A percentile compares a stretch with the other conserved stretches of the same genome.
These are phyloP conservation scores for Arenicola marina DNA, from an alignment of 2,888 invertebrate genomes.

Conservation along the genomic window DNA sequence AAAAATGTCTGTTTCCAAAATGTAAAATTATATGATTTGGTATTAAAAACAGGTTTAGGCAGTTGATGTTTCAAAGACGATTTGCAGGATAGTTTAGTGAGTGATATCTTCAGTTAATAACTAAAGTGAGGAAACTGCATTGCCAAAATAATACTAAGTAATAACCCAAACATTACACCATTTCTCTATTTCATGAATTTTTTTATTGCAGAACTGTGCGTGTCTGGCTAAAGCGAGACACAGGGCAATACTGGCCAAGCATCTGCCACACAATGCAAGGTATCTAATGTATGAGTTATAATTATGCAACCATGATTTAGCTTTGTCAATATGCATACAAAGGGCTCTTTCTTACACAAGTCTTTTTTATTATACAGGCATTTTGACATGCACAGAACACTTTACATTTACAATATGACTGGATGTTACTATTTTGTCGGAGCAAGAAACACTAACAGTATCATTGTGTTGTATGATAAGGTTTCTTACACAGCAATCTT, in stretches of 20 bases:
- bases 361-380: neutral
- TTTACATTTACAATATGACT: too few relatives aligned
- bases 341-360: neutral
- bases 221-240: constrained; percentile 96
- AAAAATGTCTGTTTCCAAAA: too few relatives aligned
- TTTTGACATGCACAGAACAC: too few relatives aligned
- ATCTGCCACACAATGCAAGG: constrained; percentile 91
- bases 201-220: constrained; percentile 78
- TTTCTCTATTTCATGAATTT: constrained; percentile 8
- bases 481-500: too few relatives aligned
- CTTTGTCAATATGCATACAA: too few relatives aligned
- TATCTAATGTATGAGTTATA: too few relatives aligned
- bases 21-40: neutral
- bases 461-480: too few relatives aligned
- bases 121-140: neutral
- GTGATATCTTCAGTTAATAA: neutral
- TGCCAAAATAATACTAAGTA: too few relatives aligned
- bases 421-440: too few relatives aligned
- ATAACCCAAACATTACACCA: constrained; percentile 19
- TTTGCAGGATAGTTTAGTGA: neutral
- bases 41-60: neutral
- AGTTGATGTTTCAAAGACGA: neutral
- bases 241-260: constrained; percentile 98
- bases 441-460: too few relatives aligned
- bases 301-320: too few relatives aligned